phyloP scores from a whole-genome alignment of 2,888 invertebrate species.

The Drosophila anomalata region DNA sequence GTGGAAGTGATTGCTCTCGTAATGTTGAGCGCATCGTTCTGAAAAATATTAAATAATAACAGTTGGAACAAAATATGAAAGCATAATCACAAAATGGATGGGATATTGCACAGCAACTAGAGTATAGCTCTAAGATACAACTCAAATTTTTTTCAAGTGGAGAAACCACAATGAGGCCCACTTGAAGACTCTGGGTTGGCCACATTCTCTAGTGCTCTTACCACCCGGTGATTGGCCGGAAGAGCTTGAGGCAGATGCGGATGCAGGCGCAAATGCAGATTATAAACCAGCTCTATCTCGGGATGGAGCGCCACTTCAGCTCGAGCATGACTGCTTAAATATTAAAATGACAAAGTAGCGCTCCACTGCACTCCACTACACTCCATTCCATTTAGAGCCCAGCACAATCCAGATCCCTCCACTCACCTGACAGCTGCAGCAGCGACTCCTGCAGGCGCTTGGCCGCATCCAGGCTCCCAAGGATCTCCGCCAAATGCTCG shows the following conservation, averaged over 20 bases:
- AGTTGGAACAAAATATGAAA: background rate
- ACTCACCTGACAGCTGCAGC: conserved; percentile 85
- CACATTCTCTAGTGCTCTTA: conserved; percentile 67
- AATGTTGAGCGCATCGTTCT: conserved; percentile 88
- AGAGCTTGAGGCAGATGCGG: conserved; percentile 38
- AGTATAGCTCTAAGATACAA: background rate
- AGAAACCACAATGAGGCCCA: conserved; percentile 32
- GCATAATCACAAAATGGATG: background rate
- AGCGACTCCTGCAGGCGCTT: conserved; percentile 86
- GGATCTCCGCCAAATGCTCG: conserved; percentile 84
- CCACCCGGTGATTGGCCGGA: conserved; percentile 63
- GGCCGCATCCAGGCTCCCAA: conserved; percentile 84
- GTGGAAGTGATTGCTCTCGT: conserved; percentile 91
- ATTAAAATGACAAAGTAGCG: conserved; percentile 56
- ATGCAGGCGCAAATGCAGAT: conserved; percentile 30
- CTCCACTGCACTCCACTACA: conserved; percentile 16
- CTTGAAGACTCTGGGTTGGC: conserved; percentile 49
- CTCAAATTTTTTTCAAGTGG: conserved; percentile 3
- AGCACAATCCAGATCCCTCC: conserved; percentile 2
- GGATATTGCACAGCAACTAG: background rate
- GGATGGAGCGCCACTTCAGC: conserved; percentile 41
- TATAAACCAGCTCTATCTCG: conserved; percentile 43
- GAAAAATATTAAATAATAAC: conserved; percentile 57
- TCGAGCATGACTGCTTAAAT: conserved; percentile 59
- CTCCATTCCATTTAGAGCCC: conserved; percentile 14